Conservation (phyloP, 1,140 invertebrate genomes). For the Maconellicoccus hirsutus region DNA sequence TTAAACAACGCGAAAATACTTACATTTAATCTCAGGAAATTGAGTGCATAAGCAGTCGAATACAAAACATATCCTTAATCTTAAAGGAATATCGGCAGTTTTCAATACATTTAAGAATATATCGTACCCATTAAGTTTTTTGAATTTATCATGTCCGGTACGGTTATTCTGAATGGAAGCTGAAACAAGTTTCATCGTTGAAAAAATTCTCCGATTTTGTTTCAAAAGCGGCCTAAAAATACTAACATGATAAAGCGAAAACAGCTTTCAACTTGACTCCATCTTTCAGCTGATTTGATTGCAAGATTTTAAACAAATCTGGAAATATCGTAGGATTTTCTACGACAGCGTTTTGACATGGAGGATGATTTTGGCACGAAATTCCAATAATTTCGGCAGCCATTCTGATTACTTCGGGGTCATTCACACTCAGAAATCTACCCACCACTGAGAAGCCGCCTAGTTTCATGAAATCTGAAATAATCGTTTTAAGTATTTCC, state of each 20-base stretch:
- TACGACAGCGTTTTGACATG: background rate
- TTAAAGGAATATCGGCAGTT: constrained; percentile 6
- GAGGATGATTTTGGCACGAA: constrained; percentile 15
- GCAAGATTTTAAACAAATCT: background rate
- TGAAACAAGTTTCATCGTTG: background rate
- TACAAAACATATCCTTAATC: constrained; percentile 2
- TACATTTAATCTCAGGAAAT: constrained; percentile 11
- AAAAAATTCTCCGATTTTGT: too few species aligned
- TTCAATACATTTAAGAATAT: background rate
- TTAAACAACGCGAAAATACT: background rate
- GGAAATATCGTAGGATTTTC: background rate
- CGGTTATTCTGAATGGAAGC: constrained; percentile 2
- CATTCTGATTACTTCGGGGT: background rate
- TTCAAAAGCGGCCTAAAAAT: background rate
- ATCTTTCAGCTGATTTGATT: background rate
- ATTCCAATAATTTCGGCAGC: constrained; percentile 6
- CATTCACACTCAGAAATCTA: background rate
- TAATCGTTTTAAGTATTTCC: background rate
- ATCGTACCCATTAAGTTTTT: background rate
- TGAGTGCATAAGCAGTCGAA: constrained; percentile 4
- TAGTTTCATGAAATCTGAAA: constrained; percentile 8
- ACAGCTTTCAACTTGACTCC: background rate
- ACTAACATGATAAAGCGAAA: constrained; percentile 3
- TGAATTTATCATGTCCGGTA: background rate
- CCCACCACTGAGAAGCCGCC: background rate